phyloP scores from a whole-genome alignment of 2,888 invertebrate genomes.

The Thera britannica region DNA sequence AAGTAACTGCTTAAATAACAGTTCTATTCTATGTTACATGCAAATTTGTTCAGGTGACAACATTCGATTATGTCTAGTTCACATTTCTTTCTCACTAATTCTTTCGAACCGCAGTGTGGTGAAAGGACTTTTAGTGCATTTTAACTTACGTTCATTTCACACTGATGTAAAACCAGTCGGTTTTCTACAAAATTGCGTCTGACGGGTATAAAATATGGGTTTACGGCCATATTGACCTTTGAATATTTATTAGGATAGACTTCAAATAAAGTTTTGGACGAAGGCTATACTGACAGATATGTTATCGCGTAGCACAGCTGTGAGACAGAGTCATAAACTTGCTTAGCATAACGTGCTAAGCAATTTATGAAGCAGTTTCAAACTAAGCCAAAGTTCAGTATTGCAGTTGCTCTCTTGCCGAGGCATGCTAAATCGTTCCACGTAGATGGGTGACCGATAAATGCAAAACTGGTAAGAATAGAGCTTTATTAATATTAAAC shows the following conservation, averaged over 20 bases:
- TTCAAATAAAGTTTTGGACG: constrained; percentile 1
- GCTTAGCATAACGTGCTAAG: neutral
- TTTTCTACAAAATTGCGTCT: neutral
- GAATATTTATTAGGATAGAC: constrained; percentile 24
- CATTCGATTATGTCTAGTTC: too few relatives aligned
- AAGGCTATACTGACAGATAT: neutral
- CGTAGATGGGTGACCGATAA: too few relatives aligned
- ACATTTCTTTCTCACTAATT: too few relatives aligned
- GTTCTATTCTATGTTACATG: too few relatives aligned
- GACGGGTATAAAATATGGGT: constrained; percentile 12
- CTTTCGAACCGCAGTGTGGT: too few relatives aligned
- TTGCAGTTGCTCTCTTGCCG: neutral
- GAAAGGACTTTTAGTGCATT: too few relatives aligned
- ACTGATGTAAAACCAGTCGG: neutral
- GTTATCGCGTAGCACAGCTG: neutral
- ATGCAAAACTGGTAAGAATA: too few relatives aligned
- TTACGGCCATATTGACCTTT: constrained; percentile 23
- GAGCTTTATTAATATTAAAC: too few relatives aligned
- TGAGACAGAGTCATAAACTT: neutral
- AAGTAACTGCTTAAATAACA: too few relatives aligned
- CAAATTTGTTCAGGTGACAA: too few relatives aligned
- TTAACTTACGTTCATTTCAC: too few relatives aligned
- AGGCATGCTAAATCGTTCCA: neutral
- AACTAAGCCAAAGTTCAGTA: neutral
- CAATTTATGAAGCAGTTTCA: neutral